These are phyloP conservation scores for Pristiophorus japonicus DNA, from an alignment of 2,113 vertebrate species.

Conservation along the genomic window DNA sequence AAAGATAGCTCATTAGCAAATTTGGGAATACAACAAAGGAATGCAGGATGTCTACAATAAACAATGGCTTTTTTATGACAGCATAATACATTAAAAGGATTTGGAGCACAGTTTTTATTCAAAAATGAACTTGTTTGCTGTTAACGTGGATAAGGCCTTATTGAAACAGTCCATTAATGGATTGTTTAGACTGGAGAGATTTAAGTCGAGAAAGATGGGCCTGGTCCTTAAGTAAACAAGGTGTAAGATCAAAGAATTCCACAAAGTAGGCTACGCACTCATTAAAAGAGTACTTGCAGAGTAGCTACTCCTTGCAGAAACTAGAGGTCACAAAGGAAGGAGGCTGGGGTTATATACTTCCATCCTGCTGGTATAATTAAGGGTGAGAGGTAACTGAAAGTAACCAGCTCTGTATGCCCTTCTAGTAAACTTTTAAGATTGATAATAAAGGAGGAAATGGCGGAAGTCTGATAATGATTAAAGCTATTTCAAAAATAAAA, in stretches of 20 bases:
- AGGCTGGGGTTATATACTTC: constrained; percentile 48
- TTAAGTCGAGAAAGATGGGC: constrained; percentile 29
- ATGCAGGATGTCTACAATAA: background rate
- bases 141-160: background rate
- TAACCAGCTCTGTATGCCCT: constrained; percentile 43
- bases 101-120: background rate
- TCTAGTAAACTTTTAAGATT: constrained; percentile 47
- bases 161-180: background rate
- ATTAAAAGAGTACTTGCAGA: constrained; percentile 41
- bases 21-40: background rate
- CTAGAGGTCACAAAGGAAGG: constrained; percentile 46
- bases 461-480: constrained; percentile 46
- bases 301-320: constrained; percentile 43
- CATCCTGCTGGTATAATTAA: constrained; percentile 53
- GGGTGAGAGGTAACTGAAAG: constrained; percentile 44
- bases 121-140: background rate
- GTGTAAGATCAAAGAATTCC: constrained; percentile 39
- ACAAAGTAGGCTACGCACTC: constrained; percentile 38
- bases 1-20: background rate
- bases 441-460: constrained; percentile 48
- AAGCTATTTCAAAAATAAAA: constrained; percentile 40
- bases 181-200: constrained; percentile 36
- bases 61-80: background rate
- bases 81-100: background rate
- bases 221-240: constrained; percentile 38